Evolutionary conservation across 2,797 vertebrate species (phyloP).

Genomic region (Coluber constrictor): DNA sequence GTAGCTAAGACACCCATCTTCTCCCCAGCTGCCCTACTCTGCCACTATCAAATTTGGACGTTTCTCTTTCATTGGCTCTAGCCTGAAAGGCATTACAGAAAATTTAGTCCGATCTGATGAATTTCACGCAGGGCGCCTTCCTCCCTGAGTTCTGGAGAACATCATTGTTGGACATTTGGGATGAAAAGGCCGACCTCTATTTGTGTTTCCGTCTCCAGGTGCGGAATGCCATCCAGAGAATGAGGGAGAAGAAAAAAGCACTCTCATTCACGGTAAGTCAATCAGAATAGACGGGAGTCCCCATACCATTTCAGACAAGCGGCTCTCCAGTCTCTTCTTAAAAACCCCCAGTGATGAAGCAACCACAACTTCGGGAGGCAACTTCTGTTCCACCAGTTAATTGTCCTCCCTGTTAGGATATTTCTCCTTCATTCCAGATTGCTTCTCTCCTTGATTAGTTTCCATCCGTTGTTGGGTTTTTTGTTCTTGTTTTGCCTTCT

Average conservation of each 20-base stretch:
- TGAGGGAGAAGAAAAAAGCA: slow-evolving; percentile 87
- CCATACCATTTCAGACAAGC: too few species aligned
- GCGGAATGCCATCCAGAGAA: slow-evolving; percentile 85
- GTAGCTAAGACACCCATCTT: neutral
- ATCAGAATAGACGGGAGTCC: too few species aligned
- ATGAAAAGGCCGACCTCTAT: neutral
- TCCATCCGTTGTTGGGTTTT: too few species aligned
- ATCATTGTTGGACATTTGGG: rapidly evolving
- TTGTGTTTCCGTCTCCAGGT: slow-evolving; percentile 71
- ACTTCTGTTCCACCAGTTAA: too few species aligned
- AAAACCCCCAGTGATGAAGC: too few species aligned
- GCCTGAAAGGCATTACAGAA: rapidly evolving
- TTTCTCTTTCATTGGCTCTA: neutral
- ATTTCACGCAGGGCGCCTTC: neutral
- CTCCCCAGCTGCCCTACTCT: neutral
- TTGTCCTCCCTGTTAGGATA: too few species aligned
- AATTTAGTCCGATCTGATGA: neutral
- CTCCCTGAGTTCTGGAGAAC: neutral
- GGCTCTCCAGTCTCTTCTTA: too few species aligned
- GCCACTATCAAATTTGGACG: neutral
- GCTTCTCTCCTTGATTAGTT: too few species aligned
- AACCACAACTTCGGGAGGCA: too few species aligned
- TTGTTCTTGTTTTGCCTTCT: too few species aligned
- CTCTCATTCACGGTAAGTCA: slow-evolving; percentile 82
- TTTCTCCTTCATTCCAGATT: too few species aligned